phyloP scores from a whole-genome alignment of 2,888 invertebrate species.

The Byasa hedistus region DNA sequence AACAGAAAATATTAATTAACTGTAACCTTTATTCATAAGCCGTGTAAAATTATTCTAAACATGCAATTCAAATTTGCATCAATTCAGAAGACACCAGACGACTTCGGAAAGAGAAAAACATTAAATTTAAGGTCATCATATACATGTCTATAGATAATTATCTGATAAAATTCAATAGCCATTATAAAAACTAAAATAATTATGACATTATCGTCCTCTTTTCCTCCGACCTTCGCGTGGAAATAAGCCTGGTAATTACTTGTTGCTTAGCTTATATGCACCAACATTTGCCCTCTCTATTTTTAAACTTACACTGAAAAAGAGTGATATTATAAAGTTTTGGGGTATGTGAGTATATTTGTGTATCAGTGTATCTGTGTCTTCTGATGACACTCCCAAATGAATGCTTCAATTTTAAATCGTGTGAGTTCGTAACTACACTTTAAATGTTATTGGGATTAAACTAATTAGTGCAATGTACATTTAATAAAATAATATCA shows the following conservation, averaged over 20 bases:
- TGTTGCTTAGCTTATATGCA: constrained; percentile 13
- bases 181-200: constrained; percentile 34
- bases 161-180: constrained; percentile 16
- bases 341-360: too few relatives aligned
- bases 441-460: too few relatives aligned
- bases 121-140: constrained; percentile 28
- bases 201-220: constrained; percentile 33
- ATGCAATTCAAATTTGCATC: constrained; percentile 30
- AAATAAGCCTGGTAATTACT: constrained; percentile 22
- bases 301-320: too few relatives aligned
- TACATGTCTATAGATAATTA: constrained; percentile 17
- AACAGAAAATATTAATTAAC: constrained; percentile 12
- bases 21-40: constrained; percentile 20
- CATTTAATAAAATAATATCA: background rate
- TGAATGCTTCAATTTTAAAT: too few relatives aligned
- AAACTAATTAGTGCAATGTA: background rate
- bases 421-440: too few relatives aligned
- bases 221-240: constrained; percentile 31
- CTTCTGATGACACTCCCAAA: too few relatives aligned
- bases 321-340: too few relatives aligned
- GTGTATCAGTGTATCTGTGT: too few relatives aligned
- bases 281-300: background rate
- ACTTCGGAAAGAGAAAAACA: constrained; percentile 17
- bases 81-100: constrained; percentile 28
- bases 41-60: constrained; percentile 29